Evolutionary conservation across 2,113 vertebrate species (phyloP), one percentile per base, ranked within the genome.

Genomic region (Corythaeola cristata): DNA sequence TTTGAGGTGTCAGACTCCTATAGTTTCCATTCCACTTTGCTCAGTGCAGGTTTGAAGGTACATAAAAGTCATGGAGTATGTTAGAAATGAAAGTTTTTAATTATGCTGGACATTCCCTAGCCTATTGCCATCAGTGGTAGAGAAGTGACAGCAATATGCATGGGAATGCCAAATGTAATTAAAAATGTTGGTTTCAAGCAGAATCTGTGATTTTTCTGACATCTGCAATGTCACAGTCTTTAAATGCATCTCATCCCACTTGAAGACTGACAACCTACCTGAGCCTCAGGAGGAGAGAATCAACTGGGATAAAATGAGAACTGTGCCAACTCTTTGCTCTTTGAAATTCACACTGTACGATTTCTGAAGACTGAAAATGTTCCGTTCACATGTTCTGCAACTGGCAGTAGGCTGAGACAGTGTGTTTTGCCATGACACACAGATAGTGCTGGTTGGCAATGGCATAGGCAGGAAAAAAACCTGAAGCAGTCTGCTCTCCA

Each of bases 11-110:
- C 73, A 93, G n/a, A 67, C 21, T 86, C 24, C 30, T 67, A 2
- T 12, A 55, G 27, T 59, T 95, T 90, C 60, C 80, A 27, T 94
- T 73, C 62, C 27, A 20, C 67, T 95, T 93, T 96, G 44, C 75
- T 95, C 74, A 88, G 74, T 86, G 87, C n/a, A 95, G 96, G 71
- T 97, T 97, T n/a, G 56, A 94, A 97, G 79, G 72, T 78, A 62
- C 68, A 63, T 82, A 74, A 92, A 95, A 97, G 96, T 95, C 78
- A 78, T 15, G 8, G 56, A 94, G 78, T 88, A 37, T 85, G 92
- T 97, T 96, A 94, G 88, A 96, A 97, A 96, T 92, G 88, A 96
- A 96, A 93, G 80, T 37, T 95, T 97, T 97, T 97, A 97, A 97
- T 98, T 98, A 95, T 89, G 32, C 94, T 96, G 96, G 96, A 77